phyloP scores from a whole-genome alignment of 2,113 vertebrate genomes.

The Montifringilla adamsi region DNA sequence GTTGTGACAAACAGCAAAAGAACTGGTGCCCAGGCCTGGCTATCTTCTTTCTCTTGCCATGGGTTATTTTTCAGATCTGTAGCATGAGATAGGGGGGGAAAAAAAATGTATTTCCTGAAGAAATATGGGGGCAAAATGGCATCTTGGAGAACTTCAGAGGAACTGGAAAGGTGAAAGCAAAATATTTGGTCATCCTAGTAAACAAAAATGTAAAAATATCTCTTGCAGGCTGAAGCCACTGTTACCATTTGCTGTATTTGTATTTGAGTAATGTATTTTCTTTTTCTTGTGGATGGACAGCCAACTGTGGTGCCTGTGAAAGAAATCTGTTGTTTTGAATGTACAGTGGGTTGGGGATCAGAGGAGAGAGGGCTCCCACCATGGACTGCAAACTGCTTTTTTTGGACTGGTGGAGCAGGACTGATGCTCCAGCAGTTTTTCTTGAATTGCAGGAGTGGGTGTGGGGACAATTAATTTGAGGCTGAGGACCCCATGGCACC shows the following conservation, averaged over 20 bases:
- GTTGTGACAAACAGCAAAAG: neutral
- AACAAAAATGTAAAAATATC: neutral
- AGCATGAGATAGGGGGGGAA: neutral
- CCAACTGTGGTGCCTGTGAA: neutral
- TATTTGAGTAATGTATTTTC: neutral
- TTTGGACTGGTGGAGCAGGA: neutral
- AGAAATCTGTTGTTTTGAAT: neutral
- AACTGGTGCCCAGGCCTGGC: neutral
- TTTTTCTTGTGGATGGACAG: neutral
- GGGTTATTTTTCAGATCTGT: neutral
- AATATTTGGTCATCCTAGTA: neutral
- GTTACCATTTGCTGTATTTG: neutral
- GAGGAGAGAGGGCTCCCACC: neutral
- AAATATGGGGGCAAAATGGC: neutral
- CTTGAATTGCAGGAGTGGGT: neutral
- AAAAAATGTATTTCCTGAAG: neutral
- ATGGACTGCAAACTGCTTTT: neutral
- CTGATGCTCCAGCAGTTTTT: neutral
- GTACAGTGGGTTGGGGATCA: neutral
- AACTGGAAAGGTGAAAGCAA: neutral
- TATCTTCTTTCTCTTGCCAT: neutral
- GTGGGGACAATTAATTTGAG: neutral
- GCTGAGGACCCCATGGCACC: neutral
- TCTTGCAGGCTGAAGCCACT: neutral
- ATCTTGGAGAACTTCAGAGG: neutral